phyloP scores from a whole-genome alignment of 64 coral and sea anemone genomes.

The Cladopsammia gracilis region DNA sequence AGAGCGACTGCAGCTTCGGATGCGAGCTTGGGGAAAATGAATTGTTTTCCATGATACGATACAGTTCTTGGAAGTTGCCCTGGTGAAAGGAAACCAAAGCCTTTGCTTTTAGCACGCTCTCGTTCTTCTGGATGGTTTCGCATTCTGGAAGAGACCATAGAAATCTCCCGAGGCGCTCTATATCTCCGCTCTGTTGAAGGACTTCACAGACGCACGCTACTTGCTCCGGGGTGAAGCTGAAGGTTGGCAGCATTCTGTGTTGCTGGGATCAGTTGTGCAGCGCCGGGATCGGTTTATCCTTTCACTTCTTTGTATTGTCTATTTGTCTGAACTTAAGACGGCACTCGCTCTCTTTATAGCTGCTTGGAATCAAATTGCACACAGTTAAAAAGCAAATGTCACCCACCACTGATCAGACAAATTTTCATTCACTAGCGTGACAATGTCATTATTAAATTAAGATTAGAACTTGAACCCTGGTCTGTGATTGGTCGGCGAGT shows the following conservation, averaged over 20 bases:
- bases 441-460: conserved; percentile 99
- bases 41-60: conserved; percentile 97
- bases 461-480: conserved; percentile 89
- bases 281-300: conserved; percentile 81
- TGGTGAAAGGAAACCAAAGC: conserved; percentile 97
- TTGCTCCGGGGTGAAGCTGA: conserved; percentile 99
- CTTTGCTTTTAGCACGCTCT: conserved; percentile 98
- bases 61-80: conserved; percentile 98
- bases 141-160: conserved; percentile 99
- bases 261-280: conserved; percentile 50
- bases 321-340: conserved; percentile 99
- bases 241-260: conserved; percentile 95
- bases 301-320: conserved; percentile 99
- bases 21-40: conserved; percentile 96
- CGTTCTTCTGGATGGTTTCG: conserved; percentile 99
- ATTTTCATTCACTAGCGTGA: conserved; percentile 98
- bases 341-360: conserved; percentile 98
- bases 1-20: conserved; percentile 97
- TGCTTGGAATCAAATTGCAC: conserved; percentile 98
- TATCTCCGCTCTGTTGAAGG: conserved; percentile 99
- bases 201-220: conserved; percentile 99
- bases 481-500: conserved; percentile 82
- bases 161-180: conserved; percentile 98
- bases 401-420: conserved; percentile 91
- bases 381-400: conserved; percentile 98